These are phyloP conservation scores for Netelia melanura DNA, from an alignment of 2,888 invertebrate genomes.

Conservation along the genomic window DNA sequence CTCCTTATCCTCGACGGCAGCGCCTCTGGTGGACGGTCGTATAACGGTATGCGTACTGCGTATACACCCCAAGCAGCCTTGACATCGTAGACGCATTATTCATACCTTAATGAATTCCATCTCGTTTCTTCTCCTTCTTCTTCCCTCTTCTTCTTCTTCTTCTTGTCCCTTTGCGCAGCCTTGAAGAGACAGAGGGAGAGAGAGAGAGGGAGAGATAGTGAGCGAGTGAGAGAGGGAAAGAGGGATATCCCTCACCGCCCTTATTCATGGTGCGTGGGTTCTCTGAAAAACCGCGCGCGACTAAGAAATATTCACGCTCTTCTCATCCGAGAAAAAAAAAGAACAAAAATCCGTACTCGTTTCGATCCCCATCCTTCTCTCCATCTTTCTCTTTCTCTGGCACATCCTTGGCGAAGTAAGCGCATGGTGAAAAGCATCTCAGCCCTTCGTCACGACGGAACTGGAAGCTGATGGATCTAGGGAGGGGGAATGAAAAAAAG, in stretches of 20 bases:
- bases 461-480: not conserved
- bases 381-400: not conserved
- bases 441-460: conserved; percentile 12
- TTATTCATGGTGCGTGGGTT: conserved; percentile 19
- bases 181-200: not conserved
- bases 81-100: conserved; percentile 84
- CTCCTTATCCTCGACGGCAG: conserved; percentile 48
- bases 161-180: conserved; percentile 11
- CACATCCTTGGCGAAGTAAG: not conserved
- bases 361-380: not conserved
- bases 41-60: conserved; percentile 60
- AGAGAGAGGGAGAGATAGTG: not conserved
- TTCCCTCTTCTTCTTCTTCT: conserved; percentile 23
- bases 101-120: conserved; percentile 84
- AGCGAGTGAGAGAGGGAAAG: too few species aligned
- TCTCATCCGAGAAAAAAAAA: not conserved
- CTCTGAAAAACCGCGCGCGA: conserved; percentile 44
- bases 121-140: conserved; percentile 68
- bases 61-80: conserved; percentile 77
- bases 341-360: not conserved
- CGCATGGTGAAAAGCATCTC: conserved; percentile 6
- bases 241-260: conserved; percentile 1
- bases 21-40: conserved; percentile 43
- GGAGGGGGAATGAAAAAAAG: not conserved
- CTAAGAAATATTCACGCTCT: conserved; percentile 20